phyloP scores from a whole-genome alignment of 2,113 vertebrate species.

The Perca schrenkii region DNA sequence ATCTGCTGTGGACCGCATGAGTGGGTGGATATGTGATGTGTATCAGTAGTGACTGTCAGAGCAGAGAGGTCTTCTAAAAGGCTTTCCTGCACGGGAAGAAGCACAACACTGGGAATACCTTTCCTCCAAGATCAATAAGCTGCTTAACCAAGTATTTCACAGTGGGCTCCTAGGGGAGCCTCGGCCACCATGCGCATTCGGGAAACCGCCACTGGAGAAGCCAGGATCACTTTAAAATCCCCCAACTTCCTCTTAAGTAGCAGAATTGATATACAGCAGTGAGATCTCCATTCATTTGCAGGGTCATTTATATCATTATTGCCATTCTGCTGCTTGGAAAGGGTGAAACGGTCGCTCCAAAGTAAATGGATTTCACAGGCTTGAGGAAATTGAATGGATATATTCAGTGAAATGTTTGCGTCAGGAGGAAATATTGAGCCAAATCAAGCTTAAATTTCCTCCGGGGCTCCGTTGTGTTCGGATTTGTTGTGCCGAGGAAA shows the following conservation, averaged over 20 bases:
- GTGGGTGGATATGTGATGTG: slow-evolving; percentile 66
- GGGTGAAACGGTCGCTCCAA: slow-evolving; percentile 23
- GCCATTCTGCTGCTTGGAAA: slow-evolving; percentile 32
- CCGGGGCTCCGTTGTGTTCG: slow-evolving; percentile 24
- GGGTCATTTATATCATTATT: slow-evolving; percentile 71
- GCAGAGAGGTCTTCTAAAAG: slow-evolving; percentile 62
- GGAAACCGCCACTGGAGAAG: slow-evolving; percentile 6
- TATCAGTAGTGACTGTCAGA: slow-evolving; percentile 61
- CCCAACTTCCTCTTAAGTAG: slow-evolving; percentile 52
- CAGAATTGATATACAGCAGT: slow-evolving; percentile 56
- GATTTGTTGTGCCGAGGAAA: slow-evolving; percentile 22
- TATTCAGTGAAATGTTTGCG: slow-evolving; percentile 60
- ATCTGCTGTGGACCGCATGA: slow-evolving; percentile 34
- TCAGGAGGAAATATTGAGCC: slow-evolving; percentile 56
- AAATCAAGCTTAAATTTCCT: slow-evolving; percentile 51
- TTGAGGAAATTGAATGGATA: slow-evolving; percentile 64
- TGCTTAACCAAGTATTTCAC: slow-evolving; percentile 77
- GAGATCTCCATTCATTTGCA: slow-evolving; percentile 57
- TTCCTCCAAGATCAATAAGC: slow-evolving; percentile 74
- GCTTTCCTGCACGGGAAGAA: slow-evolving; percentile 37
- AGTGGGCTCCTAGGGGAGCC: slow-evolving; percentile 44
- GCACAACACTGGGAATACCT: slow-evolving; percentile 66
- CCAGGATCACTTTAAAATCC: slow-evolving; percentile 15
- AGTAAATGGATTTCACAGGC: slow-evolving; percentile 56
- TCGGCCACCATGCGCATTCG: not conserved